Evolutionary conservation across 2,113 vertebrate species (phyloP), one percentile per base, ranked within the genome.

Genomic region (Semicossyphus pulcher): DNA sequence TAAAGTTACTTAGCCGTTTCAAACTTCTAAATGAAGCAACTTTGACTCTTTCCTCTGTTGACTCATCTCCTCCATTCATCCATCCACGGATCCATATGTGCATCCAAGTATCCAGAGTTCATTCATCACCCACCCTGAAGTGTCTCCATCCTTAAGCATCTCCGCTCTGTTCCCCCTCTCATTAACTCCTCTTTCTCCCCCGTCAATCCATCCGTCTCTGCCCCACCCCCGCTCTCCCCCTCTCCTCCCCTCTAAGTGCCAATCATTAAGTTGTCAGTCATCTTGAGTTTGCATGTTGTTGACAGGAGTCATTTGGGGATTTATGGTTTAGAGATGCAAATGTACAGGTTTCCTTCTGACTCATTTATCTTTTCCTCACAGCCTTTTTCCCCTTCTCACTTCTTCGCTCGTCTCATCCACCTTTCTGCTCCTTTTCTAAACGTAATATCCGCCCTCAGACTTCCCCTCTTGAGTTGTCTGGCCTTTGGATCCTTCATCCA

Each of bases 251-350:
- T 65, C 62, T 84, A 88, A 88, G 72, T 88, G 87, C 80, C 84
- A 87, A 82, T 86, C 83, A 85, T 88, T 85, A 86, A 84, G 72
- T 70, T 89, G 83, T 84, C 86, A 91, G 37, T 89, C 84, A 81
- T 70, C 44, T 60, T 29, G 29, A 71, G 72, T 82, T 85, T 82
- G 48, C 66, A 74, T 70, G 77, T 79, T 84, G 86, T 79, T 84
- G 86, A 80, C 57, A 10, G 56, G 51, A 79, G 64, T 83, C 81
- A 53, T 48, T 68, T 68, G 28, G 59, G 20, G 26, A 81, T 83
- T 85, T 76, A 88, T 77, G 49, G 54, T 71, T 66, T 44, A 73
- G 32, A 78, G 58, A 66, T 26, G 7, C 72, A 78, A 86, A 82
- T 65, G 56, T 51, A 57, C 72, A 78, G 60, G 61, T 78, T 76